Percentiles rank a stretch among this genome's conserved stretches.
Conservation (phyloP, 2,113 vertebrate genomes). For the Nothocercus nigrocapillus region DNA sequence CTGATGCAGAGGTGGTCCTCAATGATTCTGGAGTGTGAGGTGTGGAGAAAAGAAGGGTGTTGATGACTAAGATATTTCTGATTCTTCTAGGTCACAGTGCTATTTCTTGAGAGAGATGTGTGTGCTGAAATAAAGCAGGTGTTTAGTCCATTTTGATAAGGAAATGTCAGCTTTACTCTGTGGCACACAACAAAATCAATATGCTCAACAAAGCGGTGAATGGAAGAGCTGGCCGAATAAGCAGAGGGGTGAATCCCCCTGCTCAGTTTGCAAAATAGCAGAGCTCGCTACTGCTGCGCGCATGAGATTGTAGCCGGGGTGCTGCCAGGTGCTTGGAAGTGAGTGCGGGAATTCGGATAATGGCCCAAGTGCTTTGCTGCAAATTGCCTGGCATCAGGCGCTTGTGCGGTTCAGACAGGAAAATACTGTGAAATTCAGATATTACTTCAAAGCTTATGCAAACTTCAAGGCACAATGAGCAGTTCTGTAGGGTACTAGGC, state of each 20-base stretch:
- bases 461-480: not conserved
- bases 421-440: not conserved
- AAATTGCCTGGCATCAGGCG: not conserved
- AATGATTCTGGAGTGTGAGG: not conserved
- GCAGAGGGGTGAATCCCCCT: not conserved
- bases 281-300: not conserved
- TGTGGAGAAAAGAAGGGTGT: not conserved
- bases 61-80: not conserved
- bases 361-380: not conserved
- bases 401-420: rapidly evolving
- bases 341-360: not conserved
- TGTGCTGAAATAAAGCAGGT: not conserved
- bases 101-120: not conserved
- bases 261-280: not conserved
- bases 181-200: not conserved
- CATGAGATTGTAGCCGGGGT: not conserved
- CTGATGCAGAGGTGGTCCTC: not conserved
- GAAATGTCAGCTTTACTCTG: slow-evolving; percentile 27
- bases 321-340: not conserved
- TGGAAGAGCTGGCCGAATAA: not conserved
- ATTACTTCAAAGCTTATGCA: not conserved
- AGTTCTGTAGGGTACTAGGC: not conserved
- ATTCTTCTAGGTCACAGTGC: not conserved
- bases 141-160: slow-evolving; percentile 35
- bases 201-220: not conserved